Base-by-base conservation (phyloP, 2,113 vertebrate species). In the Campylomormyrus tamandua region DNA sequence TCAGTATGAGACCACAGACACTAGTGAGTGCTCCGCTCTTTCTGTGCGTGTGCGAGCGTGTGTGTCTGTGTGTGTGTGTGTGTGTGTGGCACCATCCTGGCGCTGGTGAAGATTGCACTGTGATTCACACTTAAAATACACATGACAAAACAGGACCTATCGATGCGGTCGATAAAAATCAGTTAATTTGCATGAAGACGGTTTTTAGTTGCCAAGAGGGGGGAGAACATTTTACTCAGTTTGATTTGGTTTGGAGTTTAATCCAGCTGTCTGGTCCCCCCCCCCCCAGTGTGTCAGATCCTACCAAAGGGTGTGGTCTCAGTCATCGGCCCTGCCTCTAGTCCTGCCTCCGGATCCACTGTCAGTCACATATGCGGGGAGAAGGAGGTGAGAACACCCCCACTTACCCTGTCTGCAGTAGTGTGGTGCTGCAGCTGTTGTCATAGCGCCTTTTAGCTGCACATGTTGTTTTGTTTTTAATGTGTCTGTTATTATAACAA, bases 311-410 rank as follows among this genome's bases (percentile, higher is more conserved):
- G 97, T 1, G 96, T 98, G 49, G 97, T 97, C 83, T 96, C 97
- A 0, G 97, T 98, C 83, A 95, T 98, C 17, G 97, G 97, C 45
- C 97, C 97, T 10, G 96, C 97, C 19, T 97, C 97, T 88, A 98
- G 97, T 89, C 97, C 97, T 0, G 97, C 97, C 13, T 98, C 97
- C 0, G 97, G 96, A 3, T 97, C 97, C 70, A 97, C 96, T 17
- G 96, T 98, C 94, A 98, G 97, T 95, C 97, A 98, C 95, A 97
- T 98, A 93, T 98, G 97, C 92, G 97, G 97, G 70, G 97, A 98
- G 91, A 98, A 98, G 92, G 97, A 98, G 97, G 97, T 98, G 90
- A 96, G 94, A 91, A 85, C 0, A 62, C 10, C 21, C 19, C 11
- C 10, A 0, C 19, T 0, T 9, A n/a, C 24, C 0, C 1, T 58